Evolutionary conservation across 2,797 vertebrate species (phyloP), one percentile per base, ranked within the genome.

Genomic region (Ammospiza maritima): DNA sequence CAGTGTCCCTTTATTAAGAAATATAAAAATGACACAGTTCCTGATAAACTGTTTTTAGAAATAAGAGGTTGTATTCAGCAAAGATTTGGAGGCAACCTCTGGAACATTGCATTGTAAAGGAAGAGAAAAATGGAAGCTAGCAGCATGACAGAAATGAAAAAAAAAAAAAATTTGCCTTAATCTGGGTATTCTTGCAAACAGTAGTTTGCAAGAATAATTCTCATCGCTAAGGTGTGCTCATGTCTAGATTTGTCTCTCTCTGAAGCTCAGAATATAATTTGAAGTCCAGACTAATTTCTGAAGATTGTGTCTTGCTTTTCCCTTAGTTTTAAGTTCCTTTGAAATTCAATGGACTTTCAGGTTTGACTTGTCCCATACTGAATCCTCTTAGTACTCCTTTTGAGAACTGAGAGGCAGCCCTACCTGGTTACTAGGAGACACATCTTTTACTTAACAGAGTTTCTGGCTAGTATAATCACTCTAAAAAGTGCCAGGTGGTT

Each of bases 291-390:
- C 12, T 6, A 5, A 45, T 42, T 70, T 74, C 32, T 78, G 17
- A 48, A 58, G 40, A 22, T 47, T 44, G 3, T 27, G 4, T 50
- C 32, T 69, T 66, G 2, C 8, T 32, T 32, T 30, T 21, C 20
- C 4, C 22, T 82, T 71, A 3, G 3, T 53, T 86, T 88, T 45
- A 73, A 73, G 50, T 26, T 48, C 7, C 58, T 57, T 45, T 1
- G 0, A 70, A 81, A 54, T 44, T 45, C 6, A 40, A 7, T 47
- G 15, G 44, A 50, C 23, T 65, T 79, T 58, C n/a, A 50, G 8
- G 2, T 15, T 88, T 30, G 22, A 23, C 5, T 32, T 56, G 13
- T 45, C 13, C 12, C 1, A 0, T n/a, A 3, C 11, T 76, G 42
- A 70, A 11, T 34, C 5, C 5, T 25, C 8, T 72, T 47, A 60